A percentile compares a stretch with the other conserved stretches of the same genome.
These are phyloP conservation scores for Erpetoichthys calabaricus DNA, from an alignment of 2,797 vertebrate species.

Conservation along the genomic window DNA sequence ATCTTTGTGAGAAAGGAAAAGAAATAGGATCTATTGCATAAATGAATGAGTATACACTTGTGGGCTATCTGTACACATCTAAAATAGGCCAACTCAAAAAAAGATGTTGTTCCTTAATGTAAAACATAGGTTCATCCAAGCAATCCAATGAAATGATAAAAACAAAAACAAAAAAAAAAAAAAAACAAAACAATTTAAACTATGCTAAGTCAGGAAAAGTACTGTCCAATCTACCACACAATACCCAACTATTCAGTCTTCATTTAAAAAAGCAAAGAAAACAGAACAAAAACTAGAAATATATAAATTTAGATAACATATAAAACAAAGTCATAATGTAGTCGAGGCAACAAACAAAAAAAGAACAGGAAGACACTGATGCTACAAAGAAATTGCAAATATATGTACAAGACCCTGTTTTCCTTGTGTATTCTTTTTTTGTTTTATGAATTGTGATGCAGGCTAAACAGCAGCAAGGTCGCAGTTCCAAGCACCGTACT, in stretches of 20 bases:
- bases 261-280: conserved; percentile 39
- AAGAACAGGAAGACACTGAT: conserved; percentile 89
- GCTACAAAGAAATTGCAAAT: conserved; percentile 95
- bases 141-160: conserved; percentile 64
- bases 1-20: conserved; percentile 19
- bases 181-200: conserved; percentile 51
- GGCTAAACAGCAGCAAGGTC: conserved; percentile 64
- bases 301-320: conserved; percentile 73
- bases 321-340: conserved; percentile 77
- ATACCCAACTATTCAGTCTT: conserved; percentile 54
- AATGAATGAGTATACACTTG: conserved; percentile 49
- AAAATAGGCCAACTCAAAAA: conserved; percentile 59
- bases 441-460: conserved; percentile 51
- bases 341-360: conserved; percentile 62
- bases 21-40: conserved; percentile 57
- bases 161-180: conserved; percentile 41
- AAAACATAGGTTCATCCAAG: conserved; percentile 64
- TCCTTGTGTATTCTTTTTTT: conserved; percentile 56
- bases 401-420: conserved; percentile 99
- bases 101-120: conserved; percentile 59
- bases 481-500: conserved; percentile 62
- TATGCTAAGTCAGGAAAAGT: conserved; percentile 66
- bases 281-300: conserved; percentile 44
- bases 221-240: conserved; percentile 52
- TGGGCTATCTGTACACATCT: conserved; percentile 52